Conservation (phyloP, 2,888 invertebrate species). For the Tipula unca region DNA sequence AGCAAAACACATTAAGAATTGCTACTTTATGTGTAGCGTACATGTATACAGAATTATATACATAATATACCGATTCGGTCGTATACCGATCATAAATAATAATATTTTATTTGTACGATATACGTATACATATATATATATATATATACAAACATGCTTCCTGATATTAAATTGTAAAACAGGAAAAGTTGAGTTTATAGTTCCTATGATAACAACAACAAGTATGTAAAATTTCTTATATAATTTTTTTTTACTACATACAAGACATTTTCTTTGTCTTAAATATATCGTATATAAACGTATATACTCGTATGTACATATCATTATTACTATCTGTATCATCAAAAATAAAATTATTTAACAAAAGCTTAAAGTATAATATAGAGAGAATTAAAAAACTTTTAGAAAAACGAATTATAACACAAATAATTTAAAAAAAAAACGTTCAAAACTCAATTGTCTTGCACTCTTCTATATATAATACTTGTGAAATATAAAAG, state of each 20-base stretch:
- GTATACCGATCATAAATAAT: background rate
- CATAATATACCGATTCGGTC: background rate
- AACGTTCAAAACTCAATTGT: background rate
- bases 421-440: background rate
- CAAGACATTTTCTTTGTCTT: background rate
- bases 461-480: background rate
- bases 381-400: background rate
- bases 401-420: background rate
- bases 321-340: background rate
- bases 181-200: background rate
- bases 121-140: no score
- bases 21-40: background rate
- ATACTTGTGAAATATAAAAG: background rate
- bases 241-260: background rate
- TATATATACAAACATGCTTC: no score
- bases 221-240: background rate
- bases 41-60: background rate
- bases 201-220: background rate
- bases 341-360: background rate
- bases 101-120: background rate
- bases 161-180: background rate
- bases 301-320: no score
- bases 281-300: background rate
- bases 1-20: background rate
- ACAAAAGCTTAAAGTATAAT: background rate